A percentile compares a stretch with the other conserved stretches of the same genome.
These are phyloP conservation scores for Botia almorhae DNA, from an alignment of 2,797 vertebrate species.

Conservation along the genomic window DNA sequence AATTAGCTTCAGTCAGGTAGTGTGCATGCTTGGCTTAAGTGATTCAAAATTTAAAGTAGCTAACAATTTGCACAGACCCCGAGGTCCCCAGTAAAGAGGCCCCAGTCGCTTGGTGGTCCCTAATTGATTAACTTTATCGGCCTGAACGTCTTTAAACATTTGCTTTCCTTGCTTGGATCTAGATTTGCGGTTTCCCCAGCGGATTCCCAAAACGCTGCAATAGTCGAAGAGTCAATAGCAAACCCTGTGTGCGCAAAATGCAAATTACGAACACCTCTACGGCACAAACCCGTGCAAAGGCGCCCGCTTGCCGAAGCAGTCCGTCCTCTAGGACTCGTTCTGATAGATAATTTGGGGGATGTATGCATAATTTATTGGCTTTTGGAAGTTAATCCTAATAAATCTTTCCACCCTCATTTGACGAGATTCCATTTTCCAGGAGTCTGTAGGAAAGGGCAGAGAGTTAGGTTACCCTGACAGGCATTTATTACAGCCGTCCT, in stretches of 20 bases:
- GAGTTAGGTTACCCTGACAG: conserved; percentile 65
- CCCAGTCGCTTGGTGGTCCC: conserved; percentile 13
- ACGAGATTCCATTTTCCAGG: conserved; percentile 70
- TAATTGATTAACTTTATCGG: conserved; percentile 41
- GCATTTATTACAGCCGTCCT: conserved; percentile 58
- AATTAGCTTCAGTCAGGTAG: neutral
- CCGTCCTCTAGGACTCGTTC: conserved; percentile 65
- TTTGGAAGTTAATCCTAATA: conserved; percentile 81
- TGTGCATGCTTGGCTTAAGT: neutral
- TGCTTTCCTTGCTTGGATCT: conserved; percentile 21
- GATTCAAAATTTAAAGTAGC: neutral
- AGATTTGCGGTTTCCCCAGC: neutral
- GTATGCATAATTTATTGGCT: conserved; percentile 80
- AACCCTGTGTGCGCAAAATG: conserved; percentile 10
- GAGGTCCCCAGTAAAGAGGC: neutral
- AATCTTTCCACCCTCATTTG: conserved; percentile 71
- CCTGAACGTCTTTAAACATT: conserved; percentile 38
- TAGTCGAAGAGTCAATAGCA: conserved; percentile 31
- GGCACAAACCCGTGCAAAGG: conserved; percentile 43
- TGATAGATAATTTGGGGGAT: conserved; percentile 77
- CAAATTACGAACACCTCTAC: conserved; percentile 35
- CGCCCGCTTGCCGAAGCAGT: conserved; percentile 57
- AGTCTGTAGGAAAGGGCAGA: conserved; percentile 59
- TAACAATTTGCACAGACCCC: neutral
- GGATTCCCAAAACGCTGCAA: neutral